Evolutionary conservation across 2,797 vertebrate species (phyloP), one percentile per base, ranked within the genome.

Genomic region (Dallia pectoralis): DNA sequence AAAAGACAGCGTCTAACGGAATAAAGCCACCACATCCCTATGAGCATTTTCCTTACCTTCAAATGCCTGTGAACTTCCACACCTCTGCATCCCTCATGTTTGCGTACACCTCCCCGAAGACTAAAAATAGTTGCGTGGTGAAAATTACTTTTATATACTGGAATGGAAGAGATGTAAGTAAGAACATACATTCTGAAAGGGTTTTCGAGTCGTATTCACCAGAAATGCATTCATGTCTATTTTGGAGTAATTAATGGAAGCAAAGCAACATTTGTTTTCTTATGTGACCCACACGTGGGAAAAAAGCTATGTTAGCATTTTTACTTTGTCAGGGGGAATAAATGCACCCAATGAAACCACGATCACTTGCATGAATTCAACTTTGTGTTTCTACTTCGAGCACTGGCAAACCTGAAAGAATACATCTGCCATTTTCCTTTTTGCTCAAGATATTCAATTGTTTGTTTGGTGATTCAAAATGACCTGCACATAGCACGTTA

Each of bases 171-270:
- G 25, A 56, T 22, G 40, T 16, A 25, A 22, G 32, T 33, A 36
- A 69, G 33, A 74, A 29, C 47, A 49, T 12, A 4, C 2, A 16
- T n/a, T 15, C 22, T 3, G 44, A 72, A 51, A 68, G 8, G 40
- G 33, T 73, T 69, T 48, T 44, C 18, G 25, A 48, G 62, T 29
- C 75, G 62, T 44, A 22, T 65, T 70, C 32, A 71, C 65, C 22
- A 59, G 25, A 22, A 75, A 53, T 67, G 33, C 69, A 70, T 73
- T 19, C 81, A 82, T 75, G 75, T 82, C 71, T 81, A 75, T 82
- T 84, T 81, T 77, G 75, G 78, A 83, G 79, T 87, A 85, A 91
- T 87, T 74, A 84, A 76, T 77, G 68, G 81, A 76, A 87, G 74
- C 72, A 62, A 80, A 76, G 78, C 76, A 85, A 76, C 63, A 73